Conservation (phyloP, 2,888 invertebrate species). For the Silvanus unidentatus region DNA sequence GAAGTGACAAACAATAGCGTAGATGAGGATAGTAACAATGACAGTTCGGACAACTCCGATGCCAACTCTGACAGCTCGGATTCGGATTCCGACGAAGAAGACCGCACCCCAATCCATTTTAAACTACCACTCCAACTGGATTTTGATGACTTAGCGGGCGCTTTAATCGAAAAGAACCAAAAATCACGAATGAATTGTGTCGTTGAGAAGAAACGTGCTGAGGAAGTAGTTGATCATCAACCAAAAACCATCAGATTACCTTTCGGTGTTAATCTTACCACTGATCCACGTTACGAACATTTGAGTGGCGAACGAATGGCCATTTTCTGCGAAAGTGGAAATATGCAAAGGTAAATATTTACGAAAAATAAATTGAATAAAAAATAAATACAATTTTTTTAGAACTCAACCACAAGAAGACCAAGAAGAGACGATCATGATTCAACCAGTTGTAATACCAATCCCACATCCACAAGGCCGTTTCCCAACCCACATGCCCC, state of each 20-base stretch:
- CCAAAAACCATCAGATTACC: slow-evolving; percentile 59
- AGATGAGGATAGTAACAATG: slow-evolving; percentile 33
- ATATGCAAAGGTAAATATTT: slow-evolving; percentile 53
- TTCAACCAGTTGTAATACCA: slow-evolving; percentile 46
- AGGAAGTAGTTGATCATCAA: slow-evolving; percentile 75
- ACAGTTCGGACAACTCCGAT: slow-evolving; percentile 22
- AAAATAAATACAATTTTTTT: slow-evolving; percentile 2
- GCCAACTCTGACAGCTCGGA: slow-evolving; percentile 48
- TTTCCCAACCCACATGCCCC: slow-evolving; percentile 43
- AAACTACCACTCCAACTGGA: slow-evolving; percentile 77
- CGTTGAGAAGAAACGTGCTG: slow-evolving; percentile 77
- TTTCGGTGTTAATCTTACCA: slow-evolving; percentile 62
- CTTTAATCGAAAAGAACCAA: slow-evolving; percentile 63
- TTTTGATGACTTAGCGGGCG: slow-evolving; percentile 75
- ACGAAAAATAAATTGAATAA: neutral
- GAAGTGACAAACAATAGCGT: slow-evolving; percentile 42
- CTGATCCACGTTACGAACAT: slow-evolving; percentile 65
- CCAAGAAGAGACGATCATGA: slow-evolving; percentile 43
- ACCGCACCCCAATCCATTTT: slow-evolving; percentile 55
- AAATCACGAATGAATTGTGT: slow-evolving; percentile 86
- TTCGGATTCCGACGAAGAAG: slow-evolving; percentile 55
- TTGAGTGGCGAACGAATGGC: slow-evolving; percentile 81
- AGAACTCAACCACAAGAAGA: slow-evolving; percentile 28
- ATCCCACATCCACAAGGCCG: slow-evolving; percentile 33
- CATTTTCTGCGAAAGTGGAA: slow-evolving; percentile 82